Evolutionary conservation across 1,140 invertebrate species (phyloP).

Genomic region (Drosophila sturtevanti): DNA sequence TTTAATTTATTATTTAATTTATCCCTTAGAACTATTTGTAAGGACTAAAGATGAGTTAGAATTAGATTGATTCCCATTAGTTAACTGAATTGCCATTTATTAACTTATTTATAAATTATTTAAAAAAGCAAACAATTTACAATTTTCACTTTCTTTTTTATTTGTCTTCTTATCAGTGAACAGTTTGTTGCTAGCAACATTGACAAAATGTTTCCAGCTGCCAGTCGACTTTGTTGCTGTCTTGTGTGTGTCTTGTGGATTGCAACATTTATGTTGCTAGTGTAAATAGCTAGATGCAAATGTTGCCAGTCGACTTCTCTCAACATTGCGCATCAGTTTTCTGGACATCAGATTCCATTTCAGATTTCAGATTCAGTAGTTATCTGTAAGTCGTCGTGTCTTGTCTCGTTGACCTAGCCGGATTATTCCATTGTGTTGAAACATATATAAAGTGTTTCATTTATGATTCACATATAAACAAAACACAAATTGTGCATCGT

Average conservation of each 20-base stretch:
- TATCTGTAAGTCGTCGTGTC: constrained; percentile 73
- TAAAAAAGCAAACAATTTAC: background rate
- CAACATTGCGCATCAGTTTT: constrained; percentile 60
- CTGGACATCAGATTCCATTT: constrained; percentile 50
- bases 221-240: background rate
- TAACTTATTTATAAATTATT: background rate
- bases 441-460: constrained; percentile 13
- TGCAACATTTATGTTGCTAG: constrained; percentile 52
- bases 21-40: too few species aligned
- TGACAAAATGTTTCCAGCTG: constrained; percentile 19
- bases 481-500: constrained; percentile 11
- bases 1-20: too few species aligned
- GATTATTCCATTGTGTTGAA: background rate
- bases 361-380: constrained; percentile 64
- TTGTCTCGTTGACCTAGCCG: constrained; percentile 30
- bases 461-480: constrained; percentile 37
- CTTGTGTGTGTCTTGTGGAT: constrained; percentile 35
- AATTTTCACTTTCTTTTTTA: background rate
- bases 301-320: constrained; percentile 38
- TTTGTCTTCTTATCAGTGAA: background rate
- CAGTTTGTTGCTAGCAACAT: constrained; percentile 18
- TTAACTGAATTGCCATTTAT: too few species aligned
- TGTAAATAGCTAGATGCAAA: constrained; percentile 36
- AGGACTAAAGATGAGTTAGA: too few species aligned
- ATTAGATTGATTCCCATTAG: too few species aligned